Evolutionary conservation across 35 echinoderm and acorn worm genomes (phyloP).

Genomic region (Ophioderma brevispina): DNA sequence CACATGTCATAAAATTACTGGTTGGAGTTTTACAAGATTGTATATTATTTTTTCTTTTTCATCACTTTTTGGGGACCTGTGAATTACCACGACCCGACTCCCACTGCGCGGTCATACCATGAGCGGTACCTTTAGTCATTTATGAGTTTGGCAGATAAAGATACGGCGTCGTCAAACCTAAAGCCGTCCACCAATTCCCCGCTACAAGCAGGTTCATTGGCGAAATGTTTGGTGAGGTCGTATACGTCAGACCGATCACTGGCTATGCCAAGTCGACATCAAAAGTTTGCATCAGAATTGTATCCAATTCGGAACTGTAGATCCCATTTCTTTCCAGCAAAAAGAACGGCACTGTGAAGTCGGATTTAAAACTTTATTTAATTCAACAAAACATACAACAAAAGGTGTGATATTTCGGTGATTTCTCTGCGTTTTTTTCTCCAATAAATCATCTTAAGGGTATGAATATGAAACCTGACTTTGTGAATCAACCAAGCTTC

Average conservation of each 20-base stretch:
- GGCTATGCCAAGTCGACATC: neutral
- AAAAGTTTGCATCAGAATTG: neutral
- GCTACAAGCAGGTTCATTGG: slow-evolving; percentile 8
- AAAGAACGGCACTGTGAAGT: neutral
- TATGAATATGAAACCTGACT: neutral
- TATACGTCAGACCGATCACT: slow-evolving; percentile 1
- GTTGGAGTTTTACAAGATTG: too few species aligned
- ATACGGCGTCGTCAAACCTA: neutral
- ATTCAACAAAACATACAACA: neutral
- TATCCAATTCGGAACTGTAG: neutral
- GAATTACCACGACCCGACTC: neutral
- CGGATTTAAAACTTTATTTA: slow-evolving; percentile 7
- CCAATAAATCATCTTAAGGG: too few species aligned
- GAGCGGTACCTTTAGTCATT: slow-evolving; percentile 9
- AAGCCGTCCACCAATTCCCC: neutral
- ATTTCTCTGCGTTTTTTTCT: too few species aligned
- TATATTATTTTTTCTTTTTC: neutral
- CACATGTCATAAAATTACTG: too few species aligned
- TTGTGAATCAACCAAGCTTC: neutral
- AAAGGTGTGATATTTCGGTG: neutral
- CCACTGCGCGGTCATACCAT: neutral
- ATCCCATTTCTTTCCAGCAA: neutral
- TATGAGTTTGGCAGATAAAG: slow-evolving; percentile 10
- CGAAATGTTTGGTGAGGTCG: neutral
- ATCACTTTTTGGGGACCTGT: neutral